Conservation (phyloP, 64 coral and sea anemone species). For the Actinia equina region DNA sequence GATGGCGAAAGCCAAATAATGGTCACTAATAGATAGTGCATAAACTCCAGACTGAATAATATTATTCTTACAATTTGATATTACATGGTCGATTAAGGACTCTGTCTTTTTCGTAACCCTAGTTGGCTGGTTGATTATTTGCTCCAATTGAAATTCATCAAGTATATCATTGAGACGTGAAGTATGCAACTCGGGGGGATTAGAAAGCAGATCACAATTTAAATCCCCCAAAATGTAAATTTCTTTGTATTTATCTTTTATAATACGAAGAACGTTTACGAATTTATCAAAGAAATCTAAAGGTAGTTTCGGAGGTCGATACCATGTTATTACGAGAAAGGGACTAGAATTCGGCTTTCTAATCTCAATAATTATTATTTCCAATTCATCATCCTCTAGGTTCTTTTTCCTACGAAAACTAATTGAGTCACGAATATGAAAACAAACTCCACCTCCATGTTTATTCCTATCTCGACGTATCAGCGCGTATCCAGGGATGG, state of each 20-base stretch:
- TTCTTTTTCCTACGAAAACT: not conserved
- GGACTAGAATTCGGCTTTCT: not conserved
- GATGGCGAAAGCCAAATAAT: too few species aligned
- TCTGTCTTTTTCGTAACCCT: too few species aligned
- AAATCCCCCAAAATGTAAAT: not conserved
- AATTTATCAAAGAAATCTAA: not conserved
- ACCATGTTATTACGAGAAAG: not conserved
- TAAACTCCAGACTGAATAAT: too few species aligned
- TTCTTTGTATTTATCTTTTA: not conserved
- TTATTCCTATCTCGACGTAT: not conserved
- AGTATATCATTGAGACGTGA: not conserved
- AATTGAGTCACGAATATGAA: not conserved
- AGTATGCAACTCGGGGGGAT: not conserved
- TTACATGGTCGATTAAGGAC: too few species aligned
- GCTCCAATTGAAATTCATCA: slow-evolving; percentile 5
- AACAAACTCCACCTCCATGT: not conserved
- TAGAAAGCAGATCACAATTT: not conserved
- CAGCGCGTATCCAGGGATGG: not conserved
- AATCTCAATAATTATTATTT: not conserved
- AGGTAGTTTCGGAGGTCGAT: not conserved
- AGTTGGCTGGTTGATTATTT: not conserved
- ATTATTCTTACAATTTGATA: too few species aligned
- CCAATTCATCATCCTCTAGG: not conserved
- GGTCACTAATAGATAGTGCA: too few species aligned
- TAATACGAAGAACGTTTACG: not conserved